These are phyloP conservation scores for Pangasius larnaudii DNA, from an alignment of 2,797 vertebrate genomes.

Conservation along the genomic window DNA sequence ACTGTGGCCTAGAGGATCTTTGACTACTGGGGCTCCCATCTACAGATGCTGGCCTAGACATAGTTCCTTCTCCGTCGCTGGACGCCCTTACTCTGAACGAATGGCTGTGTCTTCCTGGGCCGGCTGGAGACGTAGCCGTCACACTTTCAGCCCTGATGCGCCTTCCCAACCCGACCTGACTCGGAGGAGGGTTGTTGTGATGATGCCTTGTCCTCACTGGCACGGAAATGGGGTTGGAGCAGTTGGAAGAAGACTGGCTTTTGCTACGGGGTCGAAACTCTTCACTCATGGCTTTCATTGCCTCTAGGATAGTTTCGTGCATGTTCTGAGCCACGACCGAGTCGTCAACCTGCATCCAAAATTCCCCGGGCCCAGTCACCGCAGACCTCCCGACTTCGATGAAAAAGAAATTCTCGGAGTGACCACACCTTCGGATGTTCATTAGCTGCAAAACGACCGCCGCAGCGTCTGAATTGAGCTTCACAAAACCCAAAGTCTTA, in stretches of 20 bases:
- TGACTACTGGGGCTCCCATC: constrained; percentile 87
- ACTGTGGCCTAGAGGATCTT: constrained; percentile 77
- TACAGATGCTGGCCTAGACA: constrained; percentile 85
- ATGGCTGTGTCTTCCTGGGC: constrained; percentile 77
- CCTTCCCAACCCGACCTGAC: constrained; percentile 84
- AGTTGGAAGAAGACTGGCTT: constrained; percentile 87
- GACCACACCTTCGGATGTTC: constrained; percentile 87
- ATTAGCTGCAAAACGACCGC: constrained; percentile 87
- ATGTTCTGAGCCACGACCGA: constrained; percentile 71
- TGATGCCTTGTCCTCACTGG: constrained; percentile 82
- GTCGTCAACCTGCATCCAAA: constrained; percentile 92
- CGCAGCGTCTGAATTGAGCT: constrained; percentile 85
- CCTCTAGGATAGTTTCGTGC: constrained; percentile 81
- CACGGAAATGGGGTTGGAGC: constrained; percentile 87
- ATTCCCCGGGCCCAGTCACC: constrained; percentile 85
- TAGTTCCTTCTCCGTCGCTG: constrained; percentile 87
- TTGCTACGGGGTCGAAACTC: constrained; percentile 88
- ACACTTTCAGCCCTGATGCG: constrained; percentile 83
- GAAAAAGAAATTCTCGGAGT: constrained; percentile 90
- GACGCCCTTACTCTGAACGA: constrained; percentile 86
- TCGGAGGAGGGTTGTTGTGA: constrained; percentile 85
- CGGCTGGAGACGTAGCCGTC: constrained; percentile 81
- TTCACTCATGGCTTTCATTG: constrained; percentile 89
- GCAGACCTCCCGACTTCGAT: constrained; percentile 88
- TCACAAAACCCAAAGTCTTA: constrained; percentile 89